Evolutionary conservation across 2,113 vertebrate species (phyloP).

Genomic region (Burhinus oedicnemus): DNA sequence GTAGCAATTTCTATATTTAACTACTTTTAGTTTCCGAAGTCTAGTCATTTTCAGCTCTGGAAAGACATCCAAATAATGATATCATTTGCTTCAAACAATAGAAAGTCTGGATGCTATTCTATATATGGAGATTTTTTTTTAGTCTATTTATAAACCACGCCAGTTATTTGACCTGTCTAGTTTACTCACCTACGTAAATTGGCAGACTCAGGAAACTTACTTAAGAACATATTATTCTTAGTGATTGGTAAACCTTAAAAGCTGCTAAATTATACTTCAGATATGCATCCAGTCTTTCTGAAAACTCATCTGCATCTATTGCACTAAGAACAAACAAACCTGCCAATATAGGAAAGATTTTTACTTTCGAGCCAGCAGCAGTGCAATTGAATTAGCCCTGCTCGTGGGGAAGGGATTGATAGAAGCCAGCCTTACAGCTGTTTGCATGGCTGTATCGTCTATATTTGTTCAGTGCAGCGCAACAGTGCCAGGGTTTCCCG

Average conservation of each 20-base stretch:
- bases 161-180: constrained; percentile 68
- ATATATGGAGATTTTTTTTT: constrained; percentile 64
- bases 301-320: background rate
- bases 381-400: background rate
- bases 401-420: background rate
- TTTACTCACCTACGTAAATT: constrained; percentile 67
- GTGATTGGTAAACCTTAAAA: background rate
- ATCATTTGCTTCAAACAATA: constrained; percentile 72
- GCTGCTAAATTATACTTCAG: background rate
- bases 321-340: background rate
- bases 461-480: background rate
- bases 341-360: background rate
- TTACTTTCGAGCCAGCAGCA: background rate
- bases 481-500: background rate
- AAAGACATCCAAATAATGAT: constrained; percentile 68
- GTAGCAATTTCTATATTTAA: constrained; percentile 64
- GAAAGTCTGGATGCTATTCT: constrained; percentile 71
- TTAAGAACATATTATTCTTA: constrained; percentile 56
- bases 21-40: constrained; percentile 51
- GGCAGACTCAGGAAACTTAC: constrained; percentile 45
- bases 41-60: constrained; percentile 56
- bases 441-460: background rate
- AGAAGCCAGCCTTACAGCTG: constrained; percentile 9
- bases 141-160: constrained; percentile 67
- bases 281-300: background rate